Evolutionary conservation across 2,113 vertebrate genomes (phyloP).

Genomic region (Gadus macrocephalus): DNA sequence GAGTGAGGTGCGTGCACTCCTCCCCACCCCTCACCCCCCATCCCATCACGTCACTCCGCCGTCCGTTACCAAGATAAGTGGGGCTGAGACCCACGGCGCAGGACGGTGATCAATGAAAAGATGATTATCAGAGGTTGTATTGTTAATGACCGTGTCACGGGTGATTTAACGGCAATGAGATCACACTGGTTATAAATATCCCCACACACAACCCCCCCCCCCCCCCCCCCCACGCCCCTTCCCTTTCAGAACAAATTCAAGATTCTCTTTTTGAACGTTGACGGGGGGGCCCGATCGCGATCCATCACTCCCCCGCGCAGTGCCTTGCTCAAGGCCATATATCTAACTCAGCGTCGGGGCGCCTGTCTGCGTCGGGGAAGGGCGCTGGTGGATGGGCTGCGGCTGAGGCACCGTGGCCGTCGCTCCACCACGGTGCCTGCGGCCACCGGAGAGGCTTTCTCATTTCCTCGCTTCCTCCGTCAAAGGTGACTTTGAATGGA

Average conservation of each 20-base stretch:
- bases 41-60: neutral
- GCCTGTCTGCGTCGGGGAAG: conserved; percentile 13
- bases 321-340: conserved; percentile 2
- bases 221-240: neutral
- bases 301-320: neutral
- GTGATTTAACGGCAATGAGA: conserved; percentile 29
- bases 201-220: neutral
- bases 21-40: neutral
- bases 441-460: no score
- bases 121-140: conserved; percentile 17
- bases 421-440: no score
- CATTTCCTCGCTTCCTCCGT: no score
- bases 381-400: neutral
- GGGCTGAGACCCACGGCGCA: neutral
- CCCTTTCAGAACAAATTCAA: neutral
- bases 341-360: conserved; percentile 15
- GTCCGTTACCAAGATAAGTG: neutral
- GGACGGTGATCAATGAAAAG: conserved; percentile 15
- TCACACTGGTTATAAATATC: conserved; percentile 25
- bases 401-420: no score
- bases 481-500: no score
- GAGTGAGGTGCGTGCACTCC: neutral
- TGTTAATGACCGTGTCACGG: conserved; percentile 6
- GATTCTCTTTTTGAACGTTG: neutral
- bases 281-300: neutral